Evolutionary conservation across 2,888 invertebrate genomes (phyloP).

Genomic region (Mystacides longicornis): DNA sequence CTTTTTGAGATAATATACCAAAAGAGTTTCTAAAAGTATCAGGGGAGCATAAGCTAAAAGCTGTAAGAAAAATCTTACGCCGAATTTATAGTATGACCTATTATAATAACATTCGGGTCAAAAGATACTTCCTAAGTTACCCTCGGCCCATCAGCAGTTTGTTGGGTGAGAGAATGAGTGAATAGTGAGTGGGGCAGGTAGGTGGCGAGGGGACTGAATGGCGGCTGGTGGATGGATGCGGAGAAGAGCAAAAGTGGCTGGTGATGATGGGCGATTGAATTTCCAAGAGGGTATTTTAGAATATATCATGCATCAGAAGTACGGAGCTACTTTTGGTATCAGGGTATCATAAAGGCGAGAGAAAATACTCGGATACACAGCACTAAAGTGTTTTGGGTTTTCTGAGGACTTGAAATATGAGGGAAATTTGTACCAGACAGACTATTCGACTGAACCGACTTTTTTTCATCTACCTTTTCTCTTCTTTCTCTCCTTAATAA

Average conservation of each 20-base stretch:
- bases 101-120: slow-evolving; percentile 1
- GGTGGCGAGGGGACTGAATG: background rate
- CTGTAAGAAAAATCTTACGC: background rate
- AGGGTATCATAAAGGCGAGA: background rate
- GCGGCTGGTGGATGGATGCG: background rate
- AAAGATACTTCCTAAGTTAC: background rate
- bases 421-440: no score
- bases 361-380: background rate
- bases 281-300: slow-evolving; percentile 1
- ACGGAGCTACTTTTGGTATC: background rate
- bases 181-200: background rate
- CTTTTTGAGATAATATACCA: no score
- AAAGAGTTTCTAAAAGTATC: background rate
- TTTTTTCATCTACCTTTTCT: no score
- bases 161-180: background rate
- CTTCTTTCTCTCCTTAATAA: no score
- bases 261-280: slow-evolving; percentile 7
- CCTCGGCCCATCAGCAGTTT: background rate
- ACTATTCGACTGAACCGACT: no score
- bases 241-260: background rate
- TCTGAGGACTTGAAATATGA: no score
- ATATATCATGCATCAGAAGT: background rate
- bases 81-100: background rate
- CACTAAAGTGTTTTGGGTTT: no score
- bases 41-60: background rate